A percentile compares a stretch with the other conserved stretches of the same genome.
Evolutionary conservation across 2,113 vertebrate genomes (phyloP).

Genomic region (Takifugu flavidus): DNA sequence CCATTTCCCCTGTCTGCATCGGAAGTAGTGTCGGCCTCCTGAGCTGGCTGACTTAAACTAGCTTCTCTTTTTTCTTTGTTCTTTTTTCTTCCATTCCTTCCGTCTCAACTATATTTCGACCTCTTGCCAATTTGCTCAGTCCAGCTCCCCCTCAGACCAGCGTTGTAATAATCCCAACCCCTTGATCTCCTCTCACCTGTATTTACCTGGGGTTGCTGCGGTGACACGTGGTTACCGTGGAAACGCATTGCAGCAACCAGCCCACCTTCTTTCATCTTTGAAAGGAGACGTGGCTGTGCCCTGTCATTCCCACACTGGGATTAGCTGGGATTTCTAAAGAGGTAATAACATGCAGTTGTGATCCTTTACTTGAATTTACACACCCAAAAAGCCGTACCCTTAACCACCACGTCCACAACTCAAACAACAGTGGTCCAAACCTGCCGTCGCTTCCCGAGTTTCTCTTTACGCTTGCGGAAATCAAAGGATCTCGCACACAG

Average conservation of each 20-base stretch:
- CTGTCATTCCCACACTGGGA: slow-evolving; percentile 49
- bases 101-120: neutral
- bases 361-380: slow-evolving; percentile 26
- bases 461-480: neutral
- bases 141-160: slow-evolving; percentile 25
- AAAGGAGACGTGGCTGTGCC: slow-evolving; percentile 38
- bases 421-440: neutral
- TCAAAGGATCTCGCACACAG: neutral
- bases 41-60: too few relatives aligned
- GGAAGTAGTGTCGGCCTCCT: too few relatives aligned
- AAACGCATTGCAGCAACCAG: slow-evolving; percentile 14
- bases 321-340: slow-evolving; percentile 26
- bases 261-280: slow-evolving; percentile 48
- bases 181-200: slow-evolving; percentile 51
- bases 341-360: slow-evolving; percentile 44
- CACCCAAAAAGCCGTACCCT: neutral
- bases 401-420: neutral
- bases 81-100: neutral
- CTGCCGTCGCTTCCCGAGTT: neutral
- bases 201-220: slow-evolving; percentile 54
- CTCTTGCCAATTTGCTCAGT: neutral
- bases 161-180: slow-evolving; percentile 17
- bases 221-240: slow-evolving; percentile 34
- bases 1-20: too few relatives aligned
- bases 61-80: neutral